These are phyloP conservation scores for Pollenia labialis DNA, from an alignment of 2,888 invertebrate genomes.

Conservation along the genomic window DNA sequence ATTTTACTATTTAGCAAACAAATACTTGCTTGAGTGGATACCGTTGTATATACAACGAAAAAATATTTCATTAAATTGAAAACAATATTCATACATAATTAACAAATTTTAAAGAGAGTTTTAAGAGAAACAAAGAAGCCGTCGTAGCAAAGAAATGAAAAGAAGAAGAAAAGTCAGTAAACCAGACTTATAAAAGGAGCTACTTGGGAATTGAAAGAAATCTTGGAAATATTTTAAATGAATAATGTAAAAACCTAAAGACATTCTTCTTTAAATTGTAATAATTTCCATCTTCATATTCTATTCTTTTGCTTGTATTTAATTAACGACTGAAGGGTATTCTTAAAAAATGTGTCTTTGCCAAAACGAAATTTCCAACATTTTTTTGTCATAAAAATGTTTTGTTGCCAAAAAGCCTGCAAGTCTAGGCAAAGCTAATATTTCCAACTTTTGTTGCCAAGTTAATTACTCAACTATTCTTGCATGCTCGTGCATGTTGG, in stretches of 20 bases:
- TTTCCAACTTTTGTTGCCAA: not conserved
- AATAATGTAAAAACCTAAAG: not conserved
- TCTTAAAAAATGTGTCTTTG: no score
- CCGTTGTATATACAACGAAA: constrained; percentile 24
- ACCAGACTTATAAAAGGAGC: not conserved
- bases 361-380: no score
- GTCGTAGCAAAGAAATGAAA: not conserved
- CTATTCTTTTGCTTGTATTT: no score
- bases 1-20: not conserved
- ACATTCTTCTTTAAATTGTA: not conserved
- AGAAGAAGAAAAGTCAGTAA: not conserved
- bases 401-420: no score
- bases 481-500: not conserved
- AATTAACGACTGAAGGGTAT: no score
- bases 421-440: not conserved
- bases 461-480: constrained; percentile 21
- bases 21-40: constrained; percentile 50
- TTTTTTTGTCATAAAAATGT: no score
- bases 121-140: constrained; percentile 17
- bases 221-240: no score
- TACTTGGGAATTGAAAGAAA: not conserved
- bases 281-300: no score
- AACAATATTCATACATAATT: constrained; percentile 28
- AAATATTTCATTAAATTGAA: constrained; percentile 7
- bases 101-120: constrained; percentile 4